Conservation (phyloP, 64 coral and sea anemone species). For the Montipora sp. region DNA sequence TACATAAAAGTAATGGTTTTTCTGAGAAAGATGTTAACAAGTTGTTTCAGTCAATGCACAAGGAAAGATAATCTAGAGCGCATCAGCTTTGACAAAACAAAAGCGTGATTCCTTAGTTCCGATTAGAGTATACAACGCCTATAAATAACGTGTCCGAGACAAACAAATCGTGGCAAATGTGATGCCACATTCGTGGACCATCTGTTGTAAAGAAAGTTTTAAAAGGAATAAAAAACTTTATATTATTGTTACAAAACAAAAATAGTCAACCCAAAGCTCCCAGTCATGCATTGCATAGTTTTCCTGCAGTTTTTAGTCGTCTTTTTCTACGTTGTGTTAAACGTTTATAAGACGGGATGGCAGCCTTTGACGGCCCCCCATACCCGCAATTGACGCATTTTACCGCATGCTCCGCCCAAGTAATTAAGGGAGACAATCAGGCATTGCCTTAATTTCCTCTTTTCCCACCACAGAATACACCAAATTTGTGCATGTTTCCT, state of each 20-base stretch:
- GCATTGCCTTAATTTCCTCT: conserved; percentile 33
- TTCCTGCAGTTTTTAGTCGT: background rate
- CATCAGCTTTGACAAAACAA: background rate
- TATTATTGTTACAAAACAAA: background rate
- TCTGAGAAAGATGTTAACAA: background rate
- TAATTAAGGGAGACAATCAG: conserved; percentile 31
- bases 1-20: background rate
- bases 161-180: background rate
- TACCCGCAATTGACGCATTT: background rate
- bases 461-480: conserved; percentile 14
- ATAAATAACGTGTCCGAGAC: conserved; percentile 5
- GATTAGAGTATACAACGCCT: background rate
- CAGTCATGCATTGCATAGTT: background rate
- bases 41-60: background rate
- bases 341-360: background rate
- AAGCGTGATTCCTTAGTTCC: background rate
- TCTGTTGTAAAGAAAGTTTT: conserved; percentile 4
- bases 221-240: background rate
- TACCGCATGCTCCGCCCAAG: conserved; percentile 7
- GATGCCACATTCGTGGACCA: background rate
- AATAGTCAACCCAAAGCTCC: background rate
- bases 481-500: background rate
- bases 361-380: background rate
- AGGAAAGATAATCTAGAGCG: background rate
- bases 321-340: background rate